A percentile compares a stretch with the other conserved stretches of the same genome.
Conservation (phyloP, 2,888 invertebrate species). For the Macrosiphum euphorbiae region DNA sequence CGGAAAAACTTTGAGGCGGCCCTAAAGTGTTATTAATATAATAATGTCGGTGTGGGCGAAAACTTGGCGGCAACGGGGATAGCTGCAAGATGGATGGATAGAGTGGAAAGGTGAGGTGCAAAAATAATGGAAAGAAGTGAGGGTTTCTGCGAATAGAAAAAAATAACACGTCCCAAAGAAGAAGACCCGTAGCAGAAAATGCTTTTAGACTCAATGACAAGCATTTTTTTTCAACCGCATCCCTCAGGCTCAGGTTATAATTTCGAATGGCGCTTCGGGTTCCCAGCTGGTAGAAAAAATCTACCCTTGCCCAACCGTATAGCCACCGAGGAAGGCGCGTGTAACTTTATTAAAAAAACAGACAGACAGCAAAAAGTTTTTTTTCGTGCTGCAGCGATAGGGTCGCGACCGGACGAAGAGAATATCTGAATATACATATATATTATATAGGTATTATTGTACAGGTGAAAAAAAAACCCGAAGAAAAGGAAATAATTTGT, state of each 20-base stretch:
- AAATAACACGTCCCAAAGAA: conserved; percentile 2
- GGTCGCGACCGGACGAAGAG: background rate
- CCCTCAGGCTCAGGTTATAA: background rate
- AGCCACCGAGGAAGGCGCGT: background rate
- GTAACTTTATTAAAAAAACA: conserved; percentile 46
- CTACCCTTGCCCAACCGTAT: background rate
- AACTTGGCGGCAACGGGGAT: background rate
- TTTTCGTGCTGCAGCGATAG: background rate
- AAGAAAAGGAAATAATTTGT: conserved; percentile 4
- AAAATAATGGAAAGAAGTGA: conserved; percentile 8
- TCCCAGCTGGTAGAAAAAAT: background rate
- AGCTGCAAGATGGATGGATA: background rate
- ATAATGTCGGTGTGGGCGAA: background rate
- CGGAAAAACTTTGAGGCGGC: background rate
- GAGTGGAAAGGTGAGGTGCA: background rate
- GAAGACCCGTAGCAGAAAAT: background rate
- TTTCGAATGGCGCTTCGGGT: background rate
- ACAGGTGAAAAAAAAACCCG: background rate
- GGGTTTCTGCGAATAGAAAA: background rate
- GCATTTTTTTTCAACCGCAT: background rate
- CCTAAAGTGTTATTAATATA: conserved; percentile 5
- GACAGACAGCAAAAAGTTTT: conserved; percentile 16
- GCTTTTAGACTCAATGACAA: conserved; percentile 43
- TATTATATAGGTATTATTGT: background rate
- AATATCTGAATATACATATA: background rate